These are phyloP conservation scores for Petroica traversi DNA, from an alignment of 2,113 vertebrate genomes.

Conservation along the genomic window DNA sequence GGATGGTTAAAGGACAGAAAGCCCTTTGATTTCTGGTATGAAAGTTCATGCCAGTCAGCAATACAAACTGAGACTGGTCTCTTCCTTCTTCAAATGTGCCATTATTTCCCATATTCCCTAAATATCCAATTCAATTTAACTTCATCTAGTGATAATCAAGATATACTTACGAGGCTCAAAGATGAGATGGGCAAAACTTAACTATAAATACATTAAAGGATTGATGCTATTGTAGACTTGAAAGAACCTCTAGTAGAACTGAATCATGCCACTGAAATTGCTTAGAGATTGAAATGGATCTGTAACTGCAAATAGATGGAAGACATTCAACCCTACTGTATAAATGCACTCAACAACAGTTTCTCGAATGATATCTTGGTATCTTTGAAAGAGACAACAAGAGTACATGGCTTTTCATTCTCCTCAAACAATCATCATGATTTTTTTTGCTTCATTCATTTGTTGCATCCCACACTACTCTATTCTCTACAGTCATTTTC, in stretches of 20 bases:
- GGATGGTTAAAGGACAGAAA: neutral
- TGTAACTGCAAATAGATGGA: neutral
- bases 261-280: neutral
- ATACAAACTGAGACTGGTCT: neutral
- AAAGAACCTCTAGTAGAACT: neutral
- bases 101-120: neutral
- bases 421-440: neutral
- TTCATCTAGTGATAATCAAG: neutral
- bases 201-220: neutral
- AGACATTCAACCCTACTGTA: neutral
- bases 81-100: neutral
- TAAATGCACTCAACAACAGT: neutral
- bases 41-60: neutral
- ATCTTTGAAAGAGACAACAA: neutral
- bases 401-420: neutral
- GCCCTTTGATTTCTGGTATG: neutral
- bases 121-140: neutral
- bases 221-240: neutral
- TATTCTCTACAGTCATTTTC: neutral
- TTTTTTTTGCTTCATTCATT: neutral
- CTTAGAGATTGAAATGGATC: neutral
- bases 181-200: neutral
- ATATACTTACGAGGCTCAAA: neutral
- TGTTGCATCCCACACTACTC: neutral
- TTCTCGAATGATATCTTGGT: neutral